A percentile compares a stretch with the other conserved stretches of the same genome.
Evolutionary conservation across 2,888 invertebrate genomes (phyloP).

Genomic region (Troglohyphantes excavatus): DNA sequence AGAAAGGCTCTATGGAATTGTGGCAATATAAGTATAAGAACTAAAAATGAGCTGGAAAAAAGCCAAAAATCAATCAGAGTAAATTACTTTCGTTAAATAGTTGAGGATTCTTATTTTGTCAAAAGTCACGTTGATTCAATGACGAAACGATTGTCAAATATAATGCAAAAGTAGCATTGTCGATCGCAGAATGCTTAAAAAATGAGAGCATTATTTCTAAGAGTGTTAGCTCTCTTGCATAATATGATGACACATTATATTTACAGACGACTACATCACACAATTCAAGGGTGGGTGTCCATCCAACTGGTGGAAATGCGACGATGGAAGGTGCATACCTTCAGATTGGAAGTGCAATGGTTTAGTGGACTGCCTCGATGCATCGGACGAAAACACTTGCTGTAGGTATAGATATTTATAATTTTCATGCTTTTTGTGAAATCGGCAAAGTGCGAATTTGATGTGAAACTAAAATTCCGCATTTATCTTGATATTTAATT

Average conservation of each 20-base stretch:
- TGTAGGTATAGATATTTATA: neutral
- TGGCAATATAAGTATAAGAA: too few species aligned
- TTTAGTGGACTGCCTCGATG: neutral
- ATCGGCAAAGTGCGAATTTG: too few species aligned
- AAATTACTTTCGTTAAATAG: neutral
- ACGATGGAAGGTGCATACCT: constrained; percentile 6
- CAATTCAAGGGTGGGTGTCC: neutral
- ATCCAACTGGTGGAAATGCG: neutral
- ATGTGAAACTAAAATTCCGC: too few species aligned
- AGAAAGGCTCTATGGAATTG: too few species aligned
- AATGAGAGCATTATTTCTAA: neutral
- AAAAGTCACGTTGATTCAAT: neutral
- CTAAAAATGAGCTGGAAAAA: too few species aligned
- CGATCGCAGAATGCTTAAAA: neutral
- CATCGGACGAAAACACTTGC: neutral
- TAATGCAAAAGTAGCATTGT: neutral
- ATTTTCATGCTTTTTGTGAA: too few species aligned
- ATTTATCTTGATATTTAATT: too few species aligned
- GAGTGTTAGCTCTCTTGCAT: neutral
- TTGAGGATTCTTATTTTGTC: neutral
- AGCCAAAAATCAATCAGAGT: too few species aligned
- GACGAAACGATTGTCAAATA: neutral
- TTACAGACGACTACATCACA: neutral
- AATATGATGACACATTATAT: neutral
- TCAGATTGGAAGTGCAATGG: neutral